Evolutionary conservation across 1,140 invertebrate species (phyloP), one percentile per base, ranked within the genome.

Genomic region (Ostrea edulis): DNA sequence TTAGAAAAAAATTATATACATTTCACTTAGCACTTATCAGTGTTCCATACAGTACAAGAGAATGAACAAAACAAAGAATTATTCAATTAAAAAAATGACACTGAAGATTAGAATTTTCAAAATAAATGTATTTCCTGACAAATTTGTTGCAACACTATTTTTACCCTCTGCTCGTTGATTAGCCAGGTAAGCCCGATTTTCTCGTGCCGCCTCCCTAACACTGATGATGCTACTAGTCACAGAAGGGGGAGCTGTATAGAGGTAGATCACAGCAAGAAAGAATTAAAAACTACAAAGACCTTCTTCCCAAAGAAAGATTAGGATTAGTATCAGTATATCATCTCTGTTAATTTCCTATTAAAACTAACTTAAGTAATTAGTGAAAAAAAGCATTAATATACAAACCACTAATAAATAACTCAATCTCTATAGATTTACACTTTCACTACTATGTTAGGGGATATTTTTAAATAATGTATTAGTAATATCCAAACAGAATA

Each of bases 81-180:
- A 44, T 44, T 44, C 35, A 1, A 44, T 44, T 44, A 2, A 44
- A 44, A 44, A 44, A 44, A 44, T 44, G 2, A 44, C 35, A 44
- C 5, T 62, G 0, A 20, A 20, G 14, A 62, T 20, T n/a, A 58
- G 8, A 12, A 8, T 58, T 58, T 3, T 58, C 7, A 58, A 3
- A 17, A 20, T 12, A 58, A 58, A 17, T 4, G n/a, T 8, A 81
- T 29, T 81, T 35, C 25, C 0, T 29, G 29, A 81, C 20, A 11
- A 22, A 22, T 14, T 35, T 29, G 25, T 35, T 35, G 22, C 71
- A 81, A 35, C 8, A 29, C 25, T 29, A 22, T 68, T 65, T 44
- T 71, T 86, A 87, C 86, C 83, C 84, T 52, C 58, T 29, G 65
- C 87, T 62, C 62, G 68, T 58, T 84, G 84, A 22, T 88, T 85